phyloP scores from a whole-genome alignment of 2,888 invertebrate species.

The Cantharis rustica region DNA sequence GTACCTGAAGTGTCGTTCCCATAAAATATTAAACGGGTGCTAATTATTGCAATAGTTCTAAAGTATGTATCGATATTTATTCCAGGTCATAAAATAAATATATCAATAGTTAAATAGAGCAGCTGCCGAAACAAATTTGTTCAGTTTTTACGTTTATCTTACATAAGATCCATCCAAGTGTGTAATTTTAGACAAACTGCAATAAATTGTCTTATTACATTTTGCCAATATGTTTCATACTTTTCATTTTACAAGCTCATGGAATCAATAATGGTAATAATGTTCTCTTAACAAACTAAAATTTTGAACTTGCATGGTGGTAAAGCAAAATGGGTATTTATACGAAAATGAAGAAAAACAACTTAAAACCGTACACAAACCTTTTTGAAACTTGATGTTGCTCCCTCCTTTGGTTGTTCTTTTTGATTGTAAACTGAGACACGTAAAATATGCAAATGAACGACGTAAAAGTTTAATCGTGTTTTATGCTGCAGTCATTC shows the following conservation, averaged over 20 bases:
- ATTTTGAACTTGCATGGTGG: neutral
- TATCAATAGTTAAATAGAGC: neutral
- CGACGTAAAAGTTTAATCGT: conserved; percentile 33
- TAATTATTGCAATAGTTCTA: neutral
- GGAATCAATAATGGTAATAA: no score
- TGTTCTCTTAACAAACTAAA: no score
- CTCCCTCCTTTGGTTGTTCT: neutral
- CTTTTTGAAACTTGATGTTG: neutral
- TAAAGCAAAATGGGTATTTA: neutral
- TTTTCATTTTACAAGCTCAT: no score
- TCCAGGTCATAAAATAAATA: neutral
- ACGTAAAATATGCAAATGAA: conserved; percentile 41
- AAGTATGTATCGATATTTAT: neutral
- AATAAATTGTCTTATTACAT: neutral
- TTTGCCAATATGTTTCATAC: neutral
- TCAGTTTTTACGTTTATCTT: neutral
- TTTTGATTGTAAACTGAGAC: neutral
- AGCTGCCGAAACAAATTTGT: neutral
- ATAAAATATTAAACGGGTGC: neutral
- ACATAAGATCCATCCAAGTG: neutral
- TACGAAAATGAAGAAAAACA: neutral
- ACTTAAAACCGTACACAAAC: neutral
- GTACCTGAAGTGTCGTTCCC: neutral
- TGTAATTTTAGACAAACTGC: neutral
- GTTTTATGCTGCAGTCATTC: conserved; percentile 41